These are phyloP conservation scores for Oryzias javanicus DNA, from an alignment of 2,113 vertebrate genomes.

Conservation along the genomic window DNA sequence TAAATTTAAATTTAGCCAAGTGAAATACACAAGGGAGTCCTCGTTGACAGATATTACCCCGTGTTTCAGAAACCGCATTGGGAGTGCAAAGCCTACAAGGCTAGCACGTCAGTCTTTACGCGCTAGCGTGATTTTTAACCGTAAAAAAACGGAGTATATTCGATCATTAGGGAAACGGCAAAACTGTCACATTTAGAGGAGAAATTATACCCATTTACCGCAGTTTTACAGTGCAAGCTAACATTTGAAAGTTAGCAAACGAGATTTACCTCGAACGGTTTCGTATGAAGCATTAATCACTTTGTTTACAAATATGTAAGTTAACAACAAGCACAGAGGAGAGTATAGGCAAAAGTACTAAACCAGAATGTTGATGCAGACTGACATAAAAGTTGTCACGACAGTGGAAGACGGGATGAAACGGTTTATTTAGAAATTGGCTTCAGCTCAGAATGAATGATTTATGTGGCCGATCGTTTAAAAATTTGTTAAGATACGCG, in stretches of 20 bases:
- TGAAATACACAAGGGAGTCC: accelerated
- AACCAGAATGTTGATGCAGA: slow-evolving; percentile 2
- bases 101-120: slow-evolving; percentile 27
- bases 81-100: slow-evolving; percentile 20
- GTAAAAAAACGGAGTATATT: not conserved
- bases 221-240: not conserved
- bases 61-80: slow-evolving; percentile 25
- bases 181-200: not conserved
- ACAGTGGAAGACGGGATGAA: not conserved
- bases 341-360: not conserved
- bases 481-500: not conserved
- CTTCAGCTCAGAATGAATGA: slow-evolving; percentile 34
- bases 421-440: slow-evolving; percentile 5
- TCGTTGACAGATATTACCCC: not conserved
- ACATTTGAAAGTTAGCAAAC: slow-evolving; percentile 3
- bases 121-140: not conserved
- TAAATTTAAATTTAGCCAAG: not conserved
- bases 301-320: slow-evolving; percentile 62
- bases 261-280: slow-evolving; percentile 35
- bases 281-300: slow-evolving; percentile 27
- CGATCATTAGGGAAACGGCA: not conserved
- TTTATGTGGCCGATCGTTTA: slow-evolving; percentile 16
- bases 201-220: not conserved
- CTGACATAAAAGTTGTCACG: slow-evolving; percentile 4
- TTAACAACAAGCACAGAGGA: not conserved